These are phyloP conservation scores for Tiaroga cobitis DNA, from an alignment of 2,797 vertebrate genomes.

Conservation along the genomic window DNA sequence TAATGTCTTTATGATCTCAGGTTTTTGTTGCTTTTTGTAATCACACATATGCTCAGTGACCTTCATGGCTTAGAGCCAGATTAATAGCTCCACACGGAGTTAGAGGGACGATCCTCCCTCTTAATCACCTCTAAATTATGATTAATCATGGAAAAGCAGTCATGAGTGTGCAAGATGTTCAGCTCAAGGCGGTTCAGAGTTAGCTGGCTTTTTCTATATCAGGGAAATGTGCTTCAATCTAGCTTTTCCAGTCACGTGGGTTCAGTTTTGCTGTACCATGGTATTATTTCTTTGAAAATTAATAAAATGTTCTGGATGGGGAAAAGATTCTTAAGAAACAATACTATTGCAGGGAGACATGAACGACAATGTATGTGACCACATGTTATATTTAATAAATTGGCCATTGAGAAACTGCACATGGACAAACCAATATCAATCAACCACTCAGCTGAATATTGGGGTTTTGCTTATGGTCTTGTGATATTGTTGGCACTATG, in stretches of 20 bases:
- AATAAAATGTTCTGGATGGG: not conserved
- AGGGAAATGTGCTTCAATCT: not conserved
- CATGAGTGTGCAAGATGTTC: slow-evolving; percentile 70
- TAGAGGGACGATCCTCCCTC: slow-evolving; percentile 74
- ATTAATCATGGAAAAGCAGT: slow-evolving; percentile 77
- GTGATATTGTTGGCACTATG: not conserved
- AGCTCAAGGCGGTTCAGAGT: slow-evolving; percentile 61
- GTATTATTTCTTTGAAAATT: not conserved
- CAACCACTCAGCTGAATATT: not conserved
- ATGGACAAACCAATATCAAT: not conserved
- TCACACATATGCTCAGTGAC: slow-evolving; percentile 73
- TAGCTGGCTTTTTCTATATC: not conserved
- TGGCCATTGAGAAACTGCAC: not conserved
- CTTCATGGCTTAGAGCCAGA: slow-evolving; percentile 81
- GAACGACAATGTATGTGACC: not conserved
- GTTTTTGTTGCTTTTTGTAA: slow-evolving; percentile 59
- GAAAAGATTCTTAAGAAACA: not conserved
- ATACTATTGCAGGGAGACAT: not conserved
- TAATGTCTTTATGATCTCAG: slow-evolving; percentile 31
- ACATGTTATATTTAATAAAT: not conserved
- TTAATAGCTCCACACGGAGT: slow-evolving; percentile 72
- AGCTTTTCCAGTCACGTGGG: not conserved
- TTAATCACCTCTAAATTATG: slow-evolving; percentile 81
- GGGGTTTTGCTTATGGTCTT: slow-evolving; percentile 2
- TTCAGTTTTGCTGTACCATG: not conserved